Conservation (phyloP, 2,113 vertebrate species). For the Oxyruncus cristatus region DNA sequence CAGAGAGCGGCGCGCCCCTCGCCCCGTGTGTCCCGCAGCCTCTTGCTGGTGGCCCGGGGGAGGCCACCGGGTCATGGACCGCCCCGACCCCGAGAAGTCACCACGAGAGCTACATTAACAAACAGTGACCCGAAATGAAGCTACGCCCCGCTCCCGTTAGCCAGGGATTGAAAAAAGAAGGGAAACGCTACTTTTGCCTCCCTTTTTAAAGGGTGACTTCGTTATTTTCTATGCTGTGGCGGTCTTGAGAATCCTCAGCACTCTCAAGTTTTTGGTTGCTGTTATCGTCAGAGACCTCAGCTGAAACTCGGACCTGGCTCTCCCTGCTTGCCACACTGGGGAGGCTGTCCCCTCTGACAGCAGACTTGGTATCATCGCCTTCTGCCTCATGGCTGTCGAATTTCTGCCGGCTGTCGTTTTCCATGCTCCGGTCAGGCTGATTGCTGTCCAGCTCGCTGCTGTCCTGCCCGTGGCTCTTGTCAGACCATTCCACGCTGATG, state of each 20-base stretch:
- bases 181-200: not conserved
- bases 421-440: not conserved
- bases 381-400: not conserved
- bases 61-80: not conserved
- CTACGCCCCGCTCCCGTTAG: not conserved
- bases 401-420: constrained; percentile 43
- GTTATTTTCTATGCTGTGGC: constrained; percentile 40
- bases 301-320: not conserved
- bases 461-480: not conserved
- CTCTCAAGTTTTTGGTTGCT: constrained; percentile 44
- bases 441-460: constrained; percentile 46
- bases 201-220: constrained; percentile 29
- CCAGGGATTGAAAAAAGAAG: not conserved
- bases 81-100: not conserved
- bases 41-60: not conserved
- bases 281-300: not conserved
- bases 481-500: not conserved
- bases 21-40: not conserved
- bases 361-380: not conserved
- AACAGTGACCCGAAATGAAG: not conserved
- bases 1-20: not conserved
- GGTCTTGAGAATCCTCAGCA: not conserved
- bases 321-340: constrained; percentile 24
- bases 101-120: not conserved
- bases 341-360: not conserved